phyloP scores from a whole-genome alignment of 2,113 vertebrate genomes.

The Crotalus horridus region DNA sequence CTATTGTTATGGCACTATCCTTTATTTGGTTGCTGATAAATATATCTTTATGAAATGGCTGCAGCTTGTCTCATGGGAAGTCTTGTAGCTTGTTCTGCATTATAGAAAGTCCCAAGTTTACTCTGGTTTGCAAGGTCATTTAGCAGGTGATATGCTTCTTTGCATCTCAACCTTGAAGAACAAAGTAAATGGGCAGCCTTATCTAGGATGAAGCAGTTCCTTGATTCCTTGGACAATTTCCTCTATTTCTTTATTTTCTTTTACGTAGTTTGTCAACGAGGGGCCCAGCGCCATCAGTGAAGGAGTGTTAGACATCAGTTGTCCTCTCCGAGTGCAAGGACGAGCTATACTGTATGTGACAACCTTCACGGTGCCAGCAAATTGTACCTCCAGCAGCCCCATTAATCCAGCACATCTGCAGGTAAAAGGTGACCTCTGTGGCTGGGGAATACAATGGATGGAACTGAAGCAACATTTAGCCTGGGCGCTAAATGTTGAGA shows the following conservation, averaged over 20 bases:
- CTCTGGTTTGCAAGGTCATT: not conserved
- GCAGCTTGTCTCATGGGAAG: not conserved
- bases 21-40: not conserved
- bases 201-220: not conserved
- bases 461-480: not conserved
- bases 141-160: not conserved
- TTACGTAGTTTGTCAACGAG: conserved; percentile 78
- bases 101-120: too few species aligned
- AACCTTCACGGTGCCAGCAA: conserved; percentile 72
- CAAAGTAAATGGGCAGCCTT: not conserved
- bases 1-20: not conserved
- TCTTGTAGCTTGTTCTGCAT: not conserved
- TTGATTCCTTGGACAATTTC: not conserved
- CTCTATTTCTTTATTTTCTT: not conserved
- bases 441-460: too few species aligned
- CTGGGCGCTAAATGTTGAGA: not conserved
- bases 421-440: conserved; percentile 60
- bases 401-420: conserved; percentile 74
- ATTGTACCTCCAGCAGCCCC: conserved; percentile 76
- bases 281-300: conserved; percentile 84
- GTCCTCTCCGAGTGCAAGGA: conserved; percentile 71
- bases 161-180: not conserved
- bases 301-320: conserved; percentile 76
- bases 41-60: not conserved
- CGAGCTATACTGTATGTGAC: conserved; percentile 78